Evolutionary conservation across 2,888 invertebrate species (phyloP).

Genomic region (Eupithecia vulgata): DNA sequence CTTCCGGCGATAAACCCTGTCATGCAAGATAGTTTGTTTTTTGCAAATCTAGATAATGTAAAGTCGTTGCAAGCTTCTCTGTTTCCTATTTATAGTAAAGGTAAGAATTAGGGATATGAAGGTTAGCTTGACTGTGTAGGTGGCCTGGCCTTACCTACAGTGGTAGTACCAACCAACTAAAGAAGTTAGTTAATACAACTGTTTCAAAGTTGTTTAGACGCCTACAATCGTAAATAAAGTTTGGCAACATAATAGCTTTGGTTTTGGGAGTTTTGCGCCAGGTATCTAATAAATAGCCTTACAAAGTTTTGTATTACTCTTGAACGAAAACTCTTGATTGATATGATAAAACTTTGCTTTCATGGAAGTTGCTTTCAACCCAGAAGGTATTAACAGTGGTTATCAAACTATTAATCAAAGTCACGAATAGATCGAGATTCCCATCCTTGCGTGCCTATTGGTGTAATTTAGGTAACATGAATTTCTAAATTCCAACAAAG

Average conservation of each 20-base stretch:
- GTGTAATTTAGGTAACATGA: conserved; percentile 50
- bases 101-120: conserved; percentile 54
- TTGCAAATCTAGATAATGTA: conserved; percentile 82
- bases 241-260: background rate
- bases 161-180: background rate
- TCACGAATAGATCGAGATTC: conserved; percentile 28
- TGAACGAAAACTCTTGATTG: conserved; percentile 1
- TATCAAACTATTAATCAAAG: conserved; percentile 29
- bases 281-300: background rate
- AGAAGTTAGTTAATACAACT: background rate
- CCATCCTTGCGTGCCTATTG: conserved; percentile 52
- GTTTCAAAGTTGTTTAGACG: background rate
- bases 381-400: conserved; percentile 18
- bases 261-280: background rate
- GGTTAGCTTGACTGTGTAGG: background rate
- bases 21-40: conserved; percentile 71
- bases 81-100: conserved; percentile 85
- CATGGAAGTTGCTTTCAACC: conserved; percentile 10
- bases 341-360: conserved; percentile 2
- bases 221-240: background rate
- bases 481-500: conserved; percentile 31
- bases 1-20: conserved; percentile 71
- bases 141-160: background rate
- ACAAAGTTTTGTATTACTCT: conserved; percentile 14
- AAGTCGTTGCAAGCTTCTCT: conserved; percentile 87